phyloP scores from a whole-genome alignment of 2,888 invertebrate species.

The Spilosoma lubricipeda region DNA sequence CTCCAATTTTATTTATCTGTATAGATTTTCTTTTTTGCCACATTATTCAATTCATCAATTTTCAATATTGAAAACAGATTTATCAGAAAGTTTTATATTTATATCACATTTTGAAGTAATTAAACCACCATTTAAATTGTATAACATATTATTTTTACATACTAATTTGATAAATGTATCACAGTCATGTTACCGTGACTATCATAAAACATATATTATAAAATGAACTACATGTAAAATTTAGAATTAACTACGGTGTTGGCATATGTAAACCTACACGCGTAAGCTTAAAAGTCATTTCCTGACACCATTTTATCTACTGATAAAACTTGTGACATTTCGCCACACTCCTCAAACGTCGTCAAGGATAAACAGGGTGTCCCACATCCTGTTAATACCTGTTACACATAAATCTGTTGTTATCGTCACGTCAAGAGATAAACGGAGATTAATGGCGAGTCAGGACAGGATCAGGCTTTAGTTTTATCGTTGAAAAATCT shows the following conservation, averaged over 20 bases:
- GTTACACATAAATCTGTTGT: constrained; percentile 46
- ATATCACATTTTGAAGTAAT: background rate
- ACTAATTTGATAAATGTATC: background rate
- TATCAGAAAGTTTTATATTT: background rate
- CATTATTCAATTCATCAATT: background rate
- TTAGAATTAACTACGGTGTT: background rate
- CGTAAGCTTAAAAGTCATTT: constrained; percentile 2
- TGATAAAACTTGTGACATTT: constrained; percentile 27
- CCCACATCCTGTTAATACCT: constrained; percentile 35
- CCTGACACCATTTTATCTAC: constrained; percentile 4
- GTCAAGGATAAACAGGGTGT: constrained; percentile 30
- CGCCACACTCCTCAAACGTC: constrained; percentile 21
- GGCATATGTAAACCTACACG: background rate
- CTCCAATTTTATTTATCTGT: too few relatives aligned
- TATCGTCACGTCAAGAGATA: constrained; percentile 40
- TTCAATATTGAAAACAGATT: background rate
- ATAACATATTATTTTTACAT: background rate
- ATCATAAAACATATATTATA: background rate
- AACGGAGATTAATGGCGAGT: constrained; percentile 23
- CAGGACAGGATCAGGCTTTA: constrained; percentile 13
- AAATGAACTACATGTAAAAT: background rate
- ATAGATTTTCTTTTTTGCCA: background rate
- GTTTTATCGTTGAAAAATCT: constrained; percentile 12
- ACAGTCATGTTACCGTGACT: background rate
- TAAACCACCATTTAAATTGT: background rate